phyloP scores from a whole-genome alignment of 2,888 invertebrate species.

The Ecdyonurus torrentis region DNA sequence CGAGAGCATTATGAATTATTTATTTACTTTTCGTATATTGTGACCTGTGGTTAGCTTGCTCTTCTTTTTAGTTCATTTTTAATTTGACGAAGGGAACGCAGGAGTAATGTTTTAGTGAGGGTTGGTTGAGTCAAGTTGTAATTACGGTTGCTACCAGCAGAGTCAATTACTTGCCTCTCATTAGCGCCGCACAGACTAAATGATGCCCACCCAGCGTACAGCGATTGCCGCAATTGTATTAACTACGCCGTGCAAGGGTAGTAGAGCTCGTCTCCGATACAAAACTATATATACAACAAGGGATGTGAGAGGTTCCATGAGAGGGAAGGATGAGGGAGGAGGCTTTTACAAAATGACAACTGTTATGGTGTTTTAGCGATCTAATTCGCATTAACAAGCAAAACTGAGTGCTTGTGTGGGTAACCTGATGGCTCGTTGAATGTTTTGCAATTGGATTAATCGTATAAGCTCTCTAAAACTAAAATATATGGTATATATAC shows the following conservation, averaged over 20 bases:
- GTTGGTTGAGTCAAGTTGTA: background rate
- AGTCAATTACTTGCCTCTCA: background rate
- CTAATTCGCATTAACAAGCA: background rate
- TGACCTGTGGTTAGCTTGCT: too few relatives aligned
- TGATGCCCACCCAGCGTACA: background rate
- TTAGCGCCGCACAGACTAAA: too few relatives aligned
- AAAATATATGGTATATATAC: too few relatives aligned
- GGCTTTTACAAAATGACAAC: background rate
- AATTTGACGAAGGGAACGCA: background rate
- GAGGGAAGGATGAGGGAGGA: background rate
- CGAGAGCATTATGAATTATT: too few relatives aligned
- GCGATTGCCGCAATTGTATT: background rate
- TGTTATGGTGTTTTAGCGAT: background rate
- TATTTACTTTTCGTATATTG: too few relatives aligned
- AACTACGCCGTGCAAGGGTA: background rate
- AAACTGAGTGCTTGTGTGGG: background rate
- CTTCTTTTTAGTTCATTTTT: background rate
- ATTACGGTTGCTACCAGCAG: background rate
- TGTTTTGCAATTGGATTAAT: background rate
- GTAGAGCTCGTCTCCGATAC: background rate
- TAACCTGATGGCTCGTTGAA: background rate
- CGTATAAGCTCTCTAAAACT: background rate
- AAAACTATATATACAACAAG: too few relatives aligned
- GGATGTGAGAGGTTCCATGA: too few relatives aligned
- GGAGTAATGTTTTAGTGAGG: background rate